phyloP scores from a whole-genome alignment of 2,797 vertebrate genomes.

The Sebastes hubbsi region DNA sequence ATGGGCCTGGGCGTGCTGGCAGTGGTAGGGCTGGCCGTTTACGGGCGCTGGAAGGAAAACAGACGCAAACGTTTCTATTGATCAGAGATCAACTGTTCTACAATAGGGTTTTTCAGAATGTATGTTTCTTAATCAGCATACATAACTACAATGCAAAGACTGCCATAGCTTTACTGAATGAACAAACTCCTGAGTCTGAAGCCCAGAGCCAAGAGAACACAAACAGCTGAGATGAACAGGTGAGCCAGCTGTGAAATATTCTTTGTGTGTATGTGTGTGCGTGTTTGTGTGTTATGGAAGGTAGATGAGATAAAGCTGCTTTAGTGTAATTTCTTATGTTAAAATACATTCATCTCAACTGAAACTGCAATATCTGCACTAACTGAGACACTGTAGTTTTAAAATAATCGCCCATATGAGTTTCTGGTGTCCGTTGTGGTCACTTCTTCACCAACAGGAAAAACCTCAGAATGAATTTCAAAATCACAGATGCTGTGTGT shows the following conservation, averaged over 20 bases:
- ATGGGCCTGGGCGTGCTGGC: slow-evolving; percentile 86
- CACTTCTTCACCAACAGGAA: neutral
- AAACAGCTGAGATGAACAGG: neutral
- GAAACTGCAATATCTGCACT: neutral
- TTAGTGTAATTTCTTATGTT: neutral
- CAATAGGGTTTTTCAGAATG: neutral
- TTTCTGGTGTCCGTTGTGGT: neutral
- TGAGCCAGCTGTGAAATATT: slow-evolving; percentile 26
- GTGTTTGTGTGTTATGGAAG: neutral
- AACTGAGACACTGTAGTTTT: slow-evolving; percentile 4
- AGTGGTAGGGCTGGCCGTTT: slow-evolving; percentile 85
- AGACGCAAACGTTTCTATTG: slow-evolving; percentile 95
- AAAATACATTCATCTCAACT: slow-evolving; percentile 3
- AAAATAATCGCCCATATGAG: neutral
- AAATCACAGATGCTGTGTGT: slow-evolving; percentile 26
- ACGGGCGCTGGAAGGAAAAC: slow-evolving; percentile 93
- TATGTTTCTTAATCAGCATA: neutral
- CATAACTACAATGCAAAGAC: slow-evolving; percentile 10
- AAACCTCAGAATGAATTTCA: neutral
- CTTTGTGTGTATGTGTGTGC: neutral
- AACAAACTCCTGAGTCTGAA: neutral
- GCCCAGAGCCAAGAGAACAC: slow-evolving; percentile 10
- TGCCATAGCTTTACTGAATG: slow-evolving; percentile 17
- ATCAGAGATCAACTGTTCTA: slow-evolving; percentile 35
- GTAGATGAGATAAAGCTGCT: slow-evolving; percentile 7